phyloP scores from a whole-genome alignment of 2,797 vertebrate species.

The Picus viridis region DNA sequence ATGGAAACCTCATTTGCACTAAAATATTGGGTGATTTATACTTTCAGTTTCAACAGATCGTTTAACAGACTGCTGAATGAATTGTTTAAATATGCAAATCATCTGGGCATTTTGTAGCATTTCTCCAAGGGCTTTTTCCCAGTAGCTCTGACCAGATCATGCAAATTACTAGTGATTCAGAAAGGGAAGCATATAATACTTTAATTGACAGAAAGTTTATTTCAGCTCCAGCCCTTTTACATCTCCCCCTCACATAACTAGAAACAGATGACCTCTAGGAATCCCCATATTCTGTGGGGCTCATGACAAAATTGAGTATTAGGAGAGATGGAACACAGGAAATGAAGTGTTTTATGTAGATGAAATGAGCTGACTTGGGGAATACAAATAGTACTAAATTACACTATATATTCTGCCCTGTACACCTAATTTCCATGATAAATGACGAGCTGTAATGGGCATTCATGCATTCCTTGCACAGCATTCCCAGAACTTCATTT shows the following conservation, averaged over 20 bases:
- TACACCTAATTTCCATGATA: not conserved
- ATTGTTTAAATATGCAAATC: constrained; percentile 65
- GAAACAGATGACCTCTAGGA: constrained; percentile 19
- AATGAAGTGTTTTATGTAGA: constrained; percentile 9
- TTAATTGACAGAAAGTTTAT: constrained; percentile 54
- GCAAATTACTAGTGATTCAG: constrained; percentile 47
- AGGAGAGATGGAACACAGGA: not conserved
- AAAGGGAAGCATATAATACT: constrained; percentile 36
- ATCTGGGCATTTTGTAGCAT: constrained; percentile 48
- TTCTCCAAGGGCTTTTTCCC: constrained; percentile 55
- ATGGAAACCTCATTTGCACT: constrained; percentile 26
- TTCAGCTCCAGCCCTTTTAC: not conserved
- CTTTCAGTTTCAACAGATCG: constrained; percentile 48
- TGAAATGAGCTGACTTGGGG: constrained; percentile 9
- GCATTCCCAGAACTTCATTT: not conserved
- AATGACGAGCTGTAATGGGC: not conserved
- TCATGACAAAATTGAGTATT: not conserved
- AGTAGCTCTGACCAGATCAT: constrained; percentile 34
- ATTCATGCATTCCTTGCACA: not conserved
- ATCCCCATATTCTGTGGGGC: not conserved
- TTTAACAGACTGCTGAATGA: constrained; percentile 56
- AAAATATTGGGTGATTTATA: constrained; percentile 29
- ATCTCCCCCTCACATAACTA: not conserved
- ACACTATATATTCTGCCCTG: not conserved
- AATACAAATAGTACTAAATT: constrained; percentile 3